Evolutionary conservation across 2,797 vertebrate species (phyloP), one percentile per base, ranked within the genome.

Genomic region (Microctenopoma steveboyesi): DNA sequence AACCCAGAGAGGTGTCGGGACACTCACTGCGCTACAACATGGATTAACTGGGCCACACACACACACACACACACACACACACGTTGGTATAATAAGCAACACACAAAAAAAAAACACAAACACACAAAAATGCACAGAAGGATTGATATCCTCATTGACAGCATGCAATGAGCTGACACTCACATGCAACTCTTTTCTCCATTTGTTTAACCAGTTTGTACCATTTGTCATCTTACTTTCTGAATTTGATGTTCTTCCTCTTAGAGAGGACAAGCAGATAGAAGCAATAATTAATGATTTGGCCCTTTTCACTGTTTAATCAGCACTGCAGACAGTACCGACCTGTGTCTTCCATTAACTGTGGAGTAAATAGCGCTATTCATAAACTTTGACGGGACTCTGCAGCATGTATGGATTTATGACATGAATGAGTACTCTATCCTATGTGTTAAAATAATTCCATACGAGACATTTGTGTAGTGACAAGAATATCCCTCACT

Each of bases 21-120:
- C 88, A 81, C 79, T 86, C 53, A 70, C 82, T 77, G 87, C 35
- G 64, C 86, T 78, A 81, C 84, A 86, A 87, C 87, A 74, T 72
- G 89, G 91, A 92, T 93, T 91, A 92, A 86, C 81, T 84, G 83
- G 89, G 89, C 93, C 93, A 94, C 93, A 94, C 91, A 55, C 62
- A 42, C 75, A 83, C 74, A 85, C 59, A 73, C 88, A 90, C 82
- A 59, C 68, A 49, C 54, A 68, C 57, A 55, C 57, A 42, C 75
- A 83, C 72, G 84, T 61, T 72, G 40, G 30, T 16, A 18, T 8
- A 16, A 49, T 51, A 66, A 63, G 70, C 58, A 48, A 67, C 54
- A 81, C 51, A 52, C 27, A 64, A 15, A 58, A 18, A 18, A 18
- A 18, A 18, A 18, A 81, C 51, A 52, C 27, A 64, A 15, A 58